Percentiles rank a stretch among this genome's conserved stretches.
These are phyloP conservation scores for Onthophagus taurus DNA, from an alignment of 1,140 invertebrate genomes.

Conservation along the genomic window DNA sequence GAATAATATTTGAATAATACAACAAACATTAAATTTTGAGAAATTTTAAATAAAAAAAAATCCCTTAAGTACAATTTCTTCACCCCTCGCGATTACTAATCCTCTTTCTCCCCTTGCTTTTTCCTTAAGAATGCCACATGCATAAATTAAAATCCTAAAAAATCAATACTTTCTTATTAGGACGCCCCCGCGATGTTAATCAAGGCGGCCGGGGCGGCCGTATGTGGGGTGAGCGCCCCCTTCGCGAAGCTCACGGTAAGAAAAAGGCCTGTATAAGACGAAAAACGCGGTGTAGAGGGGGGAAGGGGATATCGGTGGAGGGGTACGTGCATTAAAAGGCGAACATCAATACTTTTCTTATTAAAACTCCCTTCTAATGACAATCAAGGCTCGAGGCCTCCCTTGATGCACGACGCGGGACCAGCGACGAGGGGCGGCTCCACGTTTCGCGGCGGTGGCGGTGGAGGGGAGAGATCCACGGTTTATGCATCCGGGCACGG, in stretches of 20 bases:
- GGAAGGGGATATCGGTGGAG: constrained; percentile 28
- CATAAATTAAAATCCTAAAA: constrained; percentile 34
- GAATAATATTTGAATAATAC: too few species aligned
- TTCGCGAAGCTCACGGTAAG: too few species aligned
- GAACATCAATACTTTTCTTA: constrained; percentile 41
- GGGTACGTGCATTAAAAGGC: constrained; percentile 38
- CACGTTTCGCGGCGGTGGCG: background rate
- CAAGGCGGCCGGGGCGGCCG: constrained; percentile 17
- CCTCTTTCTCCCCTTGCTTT: too few species aligned
- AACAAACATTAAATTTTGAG: too few species aligned
- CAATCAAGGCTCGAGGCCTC: constrained; percentile 37
- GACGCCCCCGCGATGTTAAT: constrained; percentile 26
- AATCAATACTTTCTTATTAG: constrained; percentile 34
- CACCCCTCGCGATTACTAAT: too few species aligned
- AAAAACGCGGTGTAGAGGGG: constrained; percentile 13
- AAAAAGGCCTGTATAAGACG: too few species aligned
- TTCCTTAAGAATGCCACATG: constrained; percentile 25
- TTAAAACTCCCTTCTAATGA: constrained; percentile 40
- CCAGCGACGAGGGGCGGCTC: constrained; percentile 18
- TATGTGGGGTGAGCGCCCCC: constrained; percentile 13
- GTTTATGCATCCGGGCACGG: constrained; percentile 35
- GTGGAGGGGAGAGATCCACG: constrained; percentile 28
- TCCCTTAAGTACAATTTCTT: too few species aligned
- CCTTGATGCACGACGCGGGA: constrained; percentile 29
- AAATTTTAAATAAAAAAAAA: too few species aligned